Percentiles rank a stretch among this genome's conserved stretches.
Conservation (phyloP, 2,797 vertebrate species). For the Centroberyx gerrardi region DNA sequence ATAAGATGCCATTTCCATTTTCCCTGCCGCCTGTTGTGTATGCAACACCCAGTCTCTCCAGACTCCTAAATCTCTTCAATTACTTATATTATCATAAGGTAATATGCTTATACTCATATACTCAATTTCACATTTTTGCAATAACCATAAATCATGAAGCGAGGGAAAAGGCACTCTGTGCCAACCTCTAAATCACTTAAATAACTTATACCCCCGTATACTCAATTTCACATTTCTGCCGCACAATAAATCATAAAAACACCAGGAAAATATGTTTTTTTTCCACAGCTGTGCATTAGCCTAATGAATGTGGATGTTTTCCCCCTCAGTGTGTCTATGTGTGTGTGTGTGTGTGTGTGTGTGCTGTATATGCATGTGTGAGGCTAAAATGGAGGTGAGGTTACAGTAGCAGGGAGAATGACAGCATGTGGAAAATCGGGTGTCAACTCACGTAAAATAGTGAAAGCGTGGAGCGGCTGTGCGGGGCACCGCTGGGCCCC, state of each 20-base stretch:
- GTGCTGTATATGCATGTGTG: slow-evolving; percentile 8
- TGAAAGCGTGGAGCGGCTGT: slow-evolving; percentile 25
- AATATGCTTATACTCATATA: slow-evolving; percentile 88
- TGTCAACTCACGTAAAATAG: slow-evolving; percentile 58
- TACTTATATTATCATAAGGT: slow-evolving; percentile 88
- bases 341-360: background rate
- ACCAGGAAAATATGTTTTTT: slow-evolving; percentile 72
- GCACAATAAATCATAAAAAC: slow-evolving; percentile 84
- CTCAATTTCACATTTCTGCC: slow-evolving; percentile 84
- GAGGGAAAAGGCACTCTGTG: slow-evolving; percentile 75
- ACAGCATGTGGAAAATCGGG: slow-evolving; percentile 55
- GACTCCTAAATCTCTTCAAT: slow-evolving; percentile 85
- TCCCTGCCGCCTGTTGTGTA: slow-evolving; percentile 63
- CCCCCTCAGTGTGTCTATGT: slow-evolving; percentile 26
- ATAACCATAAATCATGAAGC: slow-evolving; percentile 85
- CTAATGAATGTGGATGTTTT: slow-evolving; percentile 84
- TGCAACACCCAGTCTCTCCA: slow-evolving; percentile 62
- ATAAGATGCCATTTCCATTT: slow-evolving; percentile 75
- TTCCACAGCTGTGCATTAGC: slow-evolving; percentile 79
- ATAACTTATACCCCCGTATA: slow-evolving; percentile 83
- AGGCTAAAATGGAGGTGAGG: slow-evolving; percentile 42
- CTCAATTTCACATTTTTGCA: slow-evolving; percentile 86
- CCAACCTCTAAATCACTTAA: slow-evolving; percentile 87
- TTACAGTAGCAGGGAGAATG: slow-evolving; percentile 42
- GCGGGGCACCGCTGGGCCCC: slow-evolving; percentile 32